These are phyloP conservation scores for Nebria brevicollis DNA, from an alignment of 2,888 invertebrate genomes.

Conservation along the genomic window DNA sequence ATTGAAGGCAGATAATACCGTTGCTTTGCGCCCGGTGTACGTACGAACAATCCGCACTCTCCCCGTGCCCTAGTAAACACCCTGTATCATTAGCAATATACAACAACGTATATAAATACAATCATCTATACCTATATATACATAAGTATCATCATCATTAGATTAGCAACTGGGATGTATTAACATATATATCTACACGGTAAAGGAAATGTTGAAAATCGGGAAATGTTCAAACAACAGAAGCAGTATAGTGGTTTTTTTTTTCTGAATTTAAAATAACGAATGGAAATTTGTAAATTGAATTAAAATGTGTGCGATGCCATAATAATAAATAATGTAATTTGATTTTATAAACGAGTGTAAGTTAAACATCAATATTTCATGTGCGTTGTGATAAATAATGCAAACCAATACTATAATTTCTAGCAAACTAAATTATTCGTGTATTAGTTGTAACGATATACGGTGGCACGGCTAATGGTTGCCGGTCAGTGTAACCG, in stretches of 20 bases:
- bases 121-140: background rate
- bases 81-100: background rate
- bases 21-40: background rate
- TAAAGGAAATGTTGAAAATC: background rate
- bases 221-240: background rate
- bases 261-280: too few relatives aligned
- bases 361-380: background rate
- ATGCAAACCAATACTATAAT: background rate
- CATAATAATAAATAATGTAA: background rate
- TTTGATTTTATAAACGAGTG: background rate
- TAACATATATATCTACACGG: background rate
- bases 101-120: background rate
- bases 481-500: background rate
- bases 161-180: background rate
- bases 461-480: background rate
- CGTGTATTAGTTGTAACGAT: background rate
- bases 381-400: background rate
- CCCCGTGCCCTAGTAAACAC: background rate
- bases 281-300: too few relatives aligned
- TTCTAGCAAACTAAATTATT: background rate
- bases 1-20: constrained; percentile 36
- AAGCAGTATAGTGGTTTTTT: too few relatives aligned
- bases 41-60: background rate
- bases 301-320: too few relatives aligned
- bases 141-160: background rate